Evolutionary conservation across 2,797 vertebrate genomes (phyloP).

Genomic region (Epinephelus awoara): DNA sequence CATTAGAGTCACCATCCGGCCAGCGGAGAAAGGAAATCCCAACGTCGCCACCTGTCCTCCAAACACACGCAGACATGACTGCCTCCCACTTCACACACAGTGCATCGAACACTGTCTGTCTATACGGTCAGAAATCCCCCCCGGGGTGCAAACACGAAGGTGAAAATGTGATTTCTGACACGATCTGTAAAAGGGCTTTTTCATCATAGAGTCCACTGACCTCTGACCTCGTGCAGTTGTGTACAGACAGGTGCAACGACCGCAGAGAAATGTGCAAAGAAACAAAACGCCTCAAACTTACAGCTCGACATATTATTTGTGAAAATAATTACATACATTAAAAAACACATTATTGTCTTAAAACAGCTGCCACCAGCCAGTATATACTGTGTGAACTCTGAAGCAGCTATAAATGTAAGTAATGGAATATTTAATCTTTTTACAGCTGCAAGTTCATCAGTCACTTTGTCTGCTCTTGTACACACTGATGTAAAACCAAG

Average conservation of each 20-base stretch:
- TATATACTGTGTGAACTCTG: constrained; percentile 8
- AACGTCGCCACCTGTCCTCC: constrained; percentile 20
- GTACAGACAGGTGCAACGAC: not conserved
- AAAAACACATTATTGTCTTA: constrained; percentile 57
- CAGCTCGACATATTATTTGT: constrained; percentile 2
- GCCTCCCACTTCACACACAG: not conserved
- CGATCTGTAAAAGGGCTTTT: not conserved
- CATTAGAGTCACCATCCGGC: not conserved
- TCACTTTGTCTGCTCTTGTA: not conserved
- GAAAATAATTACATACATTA: not conserved
- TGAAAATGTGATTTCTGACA: constrained; percentile 65
- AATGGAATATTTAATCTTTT: not conserved
- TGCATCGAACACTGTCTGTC: constrained; percentile 1
- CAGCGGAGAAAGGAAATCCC: constrained; percentile 21
- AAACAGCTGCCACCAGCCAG: constrained; percentile 53
- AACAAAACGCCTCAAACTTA: constrained; percentile 47
- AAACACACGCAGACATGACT: constrained; percentile 13
- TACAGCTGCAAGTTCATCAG: constrained; percentile 1
- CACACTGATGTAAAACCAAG: not conserved
- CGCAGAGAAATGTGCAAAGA: constrained; percentile 19
- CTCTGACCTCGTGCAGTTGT: not conserved
- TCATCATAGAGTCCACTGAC: not conserved
- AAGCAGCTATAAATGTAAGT: constrained; percentile 40
- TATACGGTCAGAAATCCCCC: not conserved
- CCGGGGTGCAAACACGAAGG: constrained; percentile 46